Evolutionary conservation across 1,140 invertebrate genomes (phyloP).

Genomic region (Zaprionus nigranus): DNA sequence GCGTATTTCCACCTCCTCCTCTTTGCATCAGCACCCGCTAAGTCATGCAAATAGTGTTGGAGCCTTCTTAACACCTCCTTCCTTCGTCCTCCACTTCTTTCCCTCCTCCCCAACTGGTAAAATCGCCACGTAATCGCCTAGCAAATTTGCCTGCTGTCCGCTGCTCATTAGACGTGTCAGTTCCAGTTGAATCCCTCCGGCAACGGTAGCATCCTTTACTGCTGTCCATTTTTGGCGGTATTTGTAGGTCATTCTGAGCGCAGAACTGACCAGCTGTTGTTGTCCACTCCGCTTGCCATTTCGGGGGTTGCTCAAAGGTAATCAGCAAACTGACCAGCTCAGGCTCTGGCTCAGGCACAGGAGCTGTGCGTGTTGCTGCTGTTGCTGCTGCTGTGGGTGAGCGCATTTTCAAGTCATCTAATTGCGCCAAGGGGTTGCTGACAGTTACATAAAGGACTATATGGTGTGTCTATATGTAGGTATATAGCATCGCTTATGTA

Average conservation of each 20-base stretch:
- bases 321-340: conserved; percentile 51
- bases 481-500: conserved; percentile 23
- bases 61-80: too few relatives aligned
- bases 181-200: conserved; percentile 5
- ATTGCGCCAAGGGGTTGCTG: conserved; percentile 67
- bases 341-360: conserved; percentile 6
- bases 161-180: conserved; percentile 42
- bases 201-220: conserved; percentile 35
- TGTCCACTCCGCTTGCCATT: conserved; percentile 32
- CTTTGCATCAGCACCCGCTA: background rate
- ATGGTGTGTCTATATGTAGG: background rate
- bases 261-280: conserved; percentile 55
- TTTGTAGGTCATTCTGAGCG: conserved; percentile 49
- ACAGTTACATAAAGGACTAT: conserved; percentile 5
- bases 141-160: conserved; percentile 15
- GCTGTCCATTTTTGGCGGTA: conserved; percentile 70
- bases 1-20: conserved; percentile 32
- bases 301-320: conserved; percentile 69
- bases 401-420: conserved; percentile 57
- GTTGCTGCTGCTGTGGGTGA: conserved; percentile 13
- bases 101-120: too few relatives aligned
- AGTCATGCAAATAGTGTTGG: conserved; percentile 14
- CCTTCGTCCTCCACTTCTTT: too few relatives aligned
- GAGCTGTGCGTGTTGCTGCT: conserved; percentile 33
- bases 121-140: conserved; percentile 43